phyloP scores from a whole-genome alignment of 2,797 vertebrate species.

The Muraenolepis orangiensis region DNA sequence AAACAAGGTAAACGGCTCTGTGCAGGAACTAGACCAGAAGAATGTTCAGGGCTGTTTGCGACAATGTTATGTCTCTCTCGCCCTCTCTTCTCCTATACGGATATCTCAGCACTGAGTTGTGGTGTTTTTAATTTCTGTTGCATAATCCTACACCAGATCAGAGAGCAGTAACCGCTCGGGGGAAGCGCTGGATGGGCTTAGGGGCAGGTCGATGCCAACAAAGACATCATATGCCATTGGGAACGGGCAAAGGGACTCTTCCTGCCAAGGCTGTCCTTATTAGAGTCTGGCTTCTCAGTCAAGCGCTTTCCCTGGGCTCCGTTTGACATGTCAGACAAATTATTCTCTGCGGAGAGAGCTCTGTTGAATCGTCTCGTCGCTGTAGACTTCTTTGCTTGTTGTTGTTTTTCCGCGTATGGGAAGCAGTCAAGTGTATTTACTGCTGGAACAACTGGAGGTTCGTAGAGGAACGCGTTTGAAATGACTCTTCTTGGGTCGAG shows the following conservation, averaged over 20 bases:
- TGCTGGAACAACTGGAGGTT: background rate
- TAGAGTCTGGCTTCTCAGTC: background rate
- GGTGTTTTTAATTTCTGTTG: background rate
- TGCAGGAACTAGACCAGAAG: conserved; percentile 58
- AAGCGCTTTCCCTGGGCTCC: background rate
- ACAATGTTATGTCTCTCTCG: background rate
- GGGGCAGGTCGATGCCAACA: background rate
- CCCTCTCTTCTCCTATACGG: background rate
- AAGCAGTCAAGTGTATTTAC: background rate
- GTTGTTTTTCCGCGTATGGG: background rate
- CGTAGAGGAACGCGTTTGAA: background rate
- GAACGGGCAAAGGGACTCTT: background rate
- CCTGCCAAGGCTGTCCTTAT: background rate
- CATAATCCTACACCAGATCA: background rate
- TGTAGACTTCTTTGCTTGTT: background rate
- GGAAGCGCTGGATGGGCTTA: background rate
- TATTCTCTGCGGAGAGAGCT: background rate
- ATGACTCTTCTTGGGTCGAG: background rate
- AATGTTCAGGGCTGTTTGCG: conserved; percentile 24
- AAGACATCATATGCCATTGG: background rate
- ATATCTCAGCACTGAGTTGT: background rate
- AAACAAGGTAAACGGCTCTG: conserved; percentile 53
- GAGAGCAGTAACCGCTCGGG: background rate
- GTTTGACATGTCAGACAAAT: background rate
- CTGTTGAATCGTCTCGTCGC: background rate